Evolutionary conservation across 1,140 invertebrate species (phyloP).

Genomic region (Lasaia peninsularis): DNA sequence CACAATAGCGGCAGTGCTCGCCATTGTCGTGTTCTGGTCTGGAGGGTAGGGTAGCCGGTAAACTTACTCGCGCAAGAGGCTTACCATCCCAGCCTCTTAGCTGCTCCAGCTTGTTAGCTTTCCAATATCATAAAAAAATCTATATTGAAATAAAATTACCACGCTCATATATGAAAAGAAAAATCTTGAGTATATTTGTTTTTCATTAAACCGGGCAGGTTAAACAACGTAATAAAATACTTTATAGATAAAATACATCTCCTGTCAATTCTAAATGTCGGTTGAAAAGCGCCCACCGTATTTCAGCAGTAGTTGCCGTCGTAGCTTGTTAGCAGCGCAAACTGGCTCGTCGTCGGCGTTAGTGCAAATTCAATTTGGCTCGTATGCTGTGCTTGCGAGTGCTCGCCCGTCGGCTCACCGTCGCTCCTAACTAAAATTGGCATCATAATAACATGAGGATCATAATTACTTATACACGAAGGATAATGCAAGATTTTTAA

Average conservation of each 20-base stretch:
- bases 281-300: slow-evolving; percentile 21
- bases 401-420: background rate
- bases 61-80: too few relatives aligned
- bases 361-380: slow-evolving; percentile 66
- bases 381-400: slow-evolving; percentile 40
- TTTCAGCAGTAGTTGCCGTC: slow-evolving; percentile 53
- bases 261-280: background rate
- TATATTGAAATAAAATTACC: too few relatives aligned
- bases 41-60: too few relatives aligned
- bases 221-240: background rate
- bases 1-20: too few relatives aligned
- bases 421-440: background rate
- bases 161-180: too few relatives aligned
- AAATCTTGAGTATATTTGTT: too few relatives aligned
- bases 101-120: background rate
- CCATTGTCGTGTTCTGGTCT: too few relatives aligned
- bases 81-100: too few relatives aligned
- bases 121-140: background rate
- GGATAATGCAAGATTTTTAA: background rate
- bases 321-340: slow-evolving; percentile 66
- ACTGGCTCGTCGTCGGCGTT: slow-evolving; percentile 60
- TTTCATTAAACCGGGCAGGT: background rate
- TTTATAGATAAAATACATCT: background rate
- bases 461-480: slow-evolving; percentile 1
- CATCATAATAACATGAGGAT: background rate